Percentiles rank a stretch among this genome's conserved stretches.
These are phyloP conservation scores for Lerema accius DNA, from an alignment of 1,140 invertebrate genomes.

Conservation along the genomic window DNA sequence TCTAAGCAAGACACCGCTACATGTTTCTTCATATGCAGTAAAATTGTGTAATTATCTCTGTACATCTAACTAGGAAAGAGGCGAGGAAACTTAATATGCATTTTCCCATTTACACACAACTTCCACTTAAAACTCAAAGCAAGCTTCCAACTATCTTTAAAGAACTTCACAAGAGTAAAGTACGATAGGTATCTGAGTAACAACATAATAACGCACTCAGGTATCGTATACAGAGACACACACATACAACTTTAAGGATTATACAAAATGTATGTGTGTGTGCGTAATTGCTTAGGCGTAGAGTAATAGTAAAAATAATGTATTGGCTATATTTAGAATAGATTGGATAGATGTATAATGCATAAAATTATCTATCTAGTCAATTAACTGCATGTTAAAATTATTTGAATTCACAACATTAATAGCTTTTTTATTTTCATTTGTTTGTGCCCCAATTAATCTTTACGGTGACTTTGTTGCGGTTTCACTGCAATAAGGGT, in stretches of 20 bases:
- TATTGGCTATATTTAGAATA: too few species aligned
- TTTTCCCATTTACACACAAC: slow-evolving; percentile 3
- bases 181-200: background rate
- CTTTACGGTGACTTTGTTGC: too few species aligned
- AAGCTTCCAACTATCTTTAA: slow-evolving; percentile 2
- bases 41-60: background rate
- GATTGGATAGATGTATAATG: too few species aligned
- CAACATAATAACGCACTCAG: background rate
- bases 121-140: background rate
- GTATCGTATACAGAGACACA: background rate
- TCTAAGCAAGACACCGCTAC: too few species aligned
- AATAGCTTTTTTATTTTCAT: too few species aligned
- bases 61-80: background rate
- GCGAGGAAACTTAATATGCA: background rate
- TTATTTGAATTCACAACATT: too few species aligned
- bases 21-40: background rate
- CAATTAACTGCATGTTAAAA: too few species aligned
- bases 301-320: too few species aligned
- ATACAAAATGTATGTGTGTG: background rate
- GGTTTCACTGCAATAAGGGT: too few species aligned
- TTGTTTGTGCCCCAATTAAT: too few species aligned
- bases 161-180: background rate
- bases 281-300: background rate
- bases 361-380: too few species aligned
- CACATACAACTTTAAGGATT: background rate